A percentile compares a stretch with the other conserved stretches of the same genome.
Evolutionary conservation across 2,797 vertebrate genomes (phyloP).

Genomic region (Brotula barbata): DNA sequence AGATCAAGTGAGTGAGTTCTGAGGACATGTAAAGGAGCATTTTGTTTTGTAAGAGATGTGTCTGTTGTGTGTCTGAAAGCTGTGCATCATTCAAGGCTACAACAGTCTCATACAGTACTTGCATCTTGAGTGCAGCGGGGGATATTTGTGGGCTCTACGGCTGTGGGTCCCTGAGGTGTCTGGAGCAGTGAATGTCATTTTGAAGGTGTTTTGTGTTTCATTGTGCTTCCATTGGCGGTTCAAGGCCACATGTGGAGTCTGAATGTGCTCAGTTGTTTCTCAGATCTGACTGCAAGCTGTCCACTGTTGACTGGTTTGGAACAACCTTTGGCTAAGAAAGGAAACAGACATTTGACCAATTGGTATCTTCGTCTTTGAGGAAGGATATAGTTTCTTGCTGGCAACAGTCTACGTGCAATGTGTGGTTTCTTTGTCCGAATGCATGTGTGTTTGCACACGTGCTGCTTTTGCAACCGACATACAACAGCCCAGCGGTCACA

Average conservation of each 20-base stretch:
- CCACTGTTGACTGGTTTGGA: conserved; percentile 26
- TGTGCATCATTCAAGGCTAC: conserved; percentile 3
- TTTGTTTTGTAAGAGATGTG: conserved; percentile 18
- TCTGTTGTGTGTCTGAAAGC: not conserved
- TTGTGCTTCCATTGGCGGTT: conserved; percentile 17
- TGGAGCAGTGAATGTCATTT: conserved; percentile 6
- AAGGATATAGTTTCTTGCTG: conserved; percentile 52
- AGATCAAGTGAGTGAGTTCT: conserved; percentile 27
- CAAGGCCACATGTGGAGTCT: conserved; percentile 17
- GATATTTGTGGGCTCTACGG: conserved; percentile 7
- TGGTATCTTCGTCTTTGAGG: conserved; percentile 51
- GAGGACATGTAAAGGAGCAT: conserved; percentile 22
- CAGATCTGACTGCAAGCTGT: conserved; percentile 9
- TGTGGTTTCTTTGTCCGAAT: conserved; percentile 41
- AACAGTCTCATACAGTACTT: not conserved
- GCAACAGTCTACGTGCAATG: conserved; percentile 1
- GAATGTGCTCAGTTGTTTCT: conserved; percentile 34
- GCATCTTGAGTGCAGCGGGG: conserved; percentile 1
- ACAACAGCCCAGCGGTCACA: conserved; percentile 41
- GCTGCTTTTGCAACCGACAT: conserved; percentile 37
- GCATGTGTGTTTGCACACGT: not conserved
- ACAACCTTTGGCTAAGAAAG: conserved; percentile 43
- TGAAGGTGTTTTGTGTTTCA: conserved; percentile 5
- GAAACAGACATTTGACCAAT: conserved; percentile 38
- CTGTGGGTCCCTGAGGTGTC: not conserved